Evolutionary conservation across 2,797 vertebrate species (phyloP).

Genomic region (Aeoliscus strigatus): DNA sequence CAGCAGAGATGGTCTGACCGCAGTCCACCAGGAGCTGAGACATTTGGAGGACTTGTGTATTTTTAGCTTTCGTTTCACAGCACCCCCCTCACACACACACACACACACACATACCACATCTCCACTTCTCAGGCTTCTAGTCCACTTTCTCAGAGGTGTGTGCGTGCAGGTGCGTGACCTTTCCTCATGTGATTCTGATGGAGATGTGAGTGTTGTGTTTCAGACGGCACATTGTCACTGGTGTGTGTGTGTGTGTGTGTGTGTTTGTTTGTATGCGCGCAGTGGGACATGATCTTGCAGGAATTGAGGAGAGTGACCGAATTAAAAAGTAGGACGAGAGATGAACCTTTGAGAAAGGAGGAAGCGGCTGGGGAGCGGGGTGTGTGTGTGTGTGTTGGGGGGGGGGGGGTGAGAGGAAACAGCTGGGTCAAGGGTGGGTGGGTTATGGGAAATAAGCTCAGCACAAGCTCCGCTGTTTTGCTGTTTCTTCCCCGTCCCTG

Average conservation of each 20-base stretch:
- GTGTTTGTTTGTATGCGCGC: neutral
- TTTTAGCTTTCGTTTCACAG: constrained; percentile 43
- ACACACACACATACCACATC: no score
- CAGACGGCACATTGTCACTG: constrained; percentile 44
- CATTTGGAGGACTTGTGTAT: constrained; percentile 61
- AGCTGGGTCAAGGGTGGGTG: constrained; percentile 58
- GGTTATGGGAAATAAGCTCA: constrained; percentile 67
- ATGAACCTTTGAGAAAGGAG: constrained; percentile 21
- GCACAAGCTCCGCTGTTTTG: constrained; percentile 20
- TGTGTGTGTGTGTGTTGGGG: no score
- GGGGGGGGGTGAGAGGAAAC: constrained; percentile 54
- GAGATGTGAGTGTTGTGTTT: constrained; percentile 33
- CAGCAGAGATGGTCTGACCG: constrained; percentile 13
- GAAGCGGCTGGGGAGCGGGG: no score
- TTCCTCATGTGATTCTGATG: constrained; percentile 5
- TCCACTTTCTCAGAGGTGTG: constrained; percentile 17
- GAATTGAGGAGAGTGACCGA: constrained; percentile 7
- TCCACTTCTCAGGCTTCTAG: constrained; percentile 17
- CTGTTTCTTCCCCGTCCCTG: constrained; percentile 10
- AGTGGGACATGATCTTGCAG: constrained; percentile 23
- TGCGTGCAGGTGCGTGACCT: constrained; percentile 9
- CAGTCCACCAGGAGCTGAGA: constrained; percentile 51
- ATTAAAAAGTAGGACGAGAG: constrained; percentile 26
- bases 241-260: constrained; percentile 9
- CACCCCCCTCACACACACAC: no score